Evolutionary conservation across 2,113 vertebrate species (phyloP), one percentile per base, ranked within the genome.

Genomic region (Coregonus clupeaformis): DNA sequence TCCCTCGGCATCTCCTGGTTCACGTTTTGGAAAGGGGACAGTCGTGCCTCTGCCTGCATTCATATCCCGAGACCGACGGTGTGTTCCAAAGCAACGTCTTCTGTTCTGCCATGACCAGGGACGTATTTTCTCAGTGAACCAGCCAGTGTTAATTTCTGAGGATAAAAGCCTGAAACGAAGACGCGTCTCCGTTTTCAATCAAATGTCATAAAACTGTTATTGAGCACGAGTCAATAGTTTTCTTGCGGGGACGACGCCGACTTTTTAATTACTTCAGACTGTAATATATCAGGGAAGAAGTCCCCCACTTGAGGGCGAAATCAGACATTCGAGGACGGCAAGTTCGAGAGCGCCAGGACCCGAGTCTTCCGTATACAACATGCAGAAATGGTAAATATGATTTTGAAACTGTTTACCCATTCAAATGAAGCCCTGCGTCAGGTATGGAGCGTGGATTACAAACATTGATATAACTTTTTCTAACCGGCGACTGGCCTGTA

Each of bases 311-410:
- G 91, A 93, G 91, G 90, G 90, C 92, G 90, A 92, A 88, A 88
- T 91, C 89, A 87, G 90, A 91, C 91, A 90, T 92, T 82, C 77
- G 80, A 88, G 82, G 89, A 89, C 84, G 81, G 72, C 65, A 88
- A 73, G 88, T 89, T 82, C 77, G 85, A 85, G 89, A 88, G 86
- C 78, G 75, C 87, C 90, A 88, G 88, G 73, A 93, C 78, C 86
- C 68, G 82, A 82, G 82, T 89, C 90, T 87, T 77, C 88, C 82
- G 88, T 80, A 90, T 75, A 90, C 91, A 92, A 87, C 90, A 94
- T 94, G 93, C 92, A 92, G 89, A 90, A 86, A 94, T 94, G 93
- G 93, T 94, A 91, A 94, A 90, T 93, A 91, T 87, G 29, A 77
- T 65, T 85, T 68, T 67, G 12, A 22, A 55, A 79, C 80, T 49